Evolutionary conservation across 1,140 invertebrate genomes (phyloP).

Genomic region (Orchesella cincta): DNA sequence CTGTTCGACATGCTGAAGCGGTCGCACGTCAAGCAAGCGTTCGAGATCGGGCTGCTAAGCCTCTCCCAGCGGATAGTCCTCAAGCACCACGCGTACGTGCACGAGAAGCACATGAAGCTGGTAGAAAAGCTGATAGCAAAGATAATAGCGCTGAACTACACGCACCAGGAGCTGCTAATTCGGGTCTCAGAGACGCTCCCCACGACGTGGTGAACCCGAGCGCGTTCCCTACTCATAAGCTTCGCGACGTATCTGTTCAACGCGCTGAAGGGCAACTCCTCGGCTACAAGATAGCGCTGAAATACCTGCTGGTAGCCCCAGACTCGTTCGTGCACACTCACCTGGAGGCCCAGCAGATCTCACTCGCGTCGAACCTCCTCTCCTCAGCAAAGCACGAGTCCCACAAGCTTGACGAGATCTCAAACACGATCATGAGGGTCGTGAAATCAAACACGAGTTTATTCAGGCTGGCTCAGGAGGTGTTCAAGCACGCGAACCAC

Average conservation of each 20-base stretch:
- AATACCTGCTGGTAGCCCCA: neutral
- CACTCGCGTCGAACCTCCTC: neutral
- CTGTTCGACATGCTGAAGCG: slow-evolving; percentile 64
- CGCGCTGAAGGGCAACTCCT: slow-evolving; percentile 58
- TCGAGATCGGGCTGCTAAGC: neutral
- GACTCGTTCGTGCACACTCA: slow-evolving; percentile 4
- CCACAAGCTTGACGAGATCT: neutral
- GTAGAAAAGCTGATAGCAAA: neutral
- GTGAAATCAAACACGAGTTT: slow-evolving; percentile 33
- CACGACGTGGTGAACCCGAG: neutral
- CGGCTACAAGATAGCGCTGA: neutral
- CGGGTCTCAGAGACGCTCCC: slow-evolving; percentile 57
- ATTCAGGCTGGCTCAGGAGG: slow-evolving; percentile 35
- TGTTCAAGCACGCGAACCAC: slow-evolving; percentile 3
- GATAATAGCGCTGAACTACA: neutral
- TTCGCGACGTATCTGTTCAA: slow-evolving; percentile 78
- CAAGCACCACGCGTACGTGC: neutral
- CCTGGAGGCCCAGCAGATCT: slow-evolving; percentile 24
- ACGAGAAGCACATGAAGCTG: slow-evolving; percentile 58
- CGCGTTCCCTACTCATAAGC: slow-evolving; percentile 75
- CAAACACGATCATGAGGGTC: neutral
- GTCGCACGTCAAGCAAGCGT: slow-evolving; percentile 52
- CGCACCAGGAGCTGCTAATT: neutral
- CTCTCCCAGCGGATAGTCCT: neutral
- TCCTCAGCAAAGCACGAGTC: neutral